phyloP scores from a whole-genome alignment of 2,888 invertebrate genomes.

The Drosophila hawaiiensis region DNA sequence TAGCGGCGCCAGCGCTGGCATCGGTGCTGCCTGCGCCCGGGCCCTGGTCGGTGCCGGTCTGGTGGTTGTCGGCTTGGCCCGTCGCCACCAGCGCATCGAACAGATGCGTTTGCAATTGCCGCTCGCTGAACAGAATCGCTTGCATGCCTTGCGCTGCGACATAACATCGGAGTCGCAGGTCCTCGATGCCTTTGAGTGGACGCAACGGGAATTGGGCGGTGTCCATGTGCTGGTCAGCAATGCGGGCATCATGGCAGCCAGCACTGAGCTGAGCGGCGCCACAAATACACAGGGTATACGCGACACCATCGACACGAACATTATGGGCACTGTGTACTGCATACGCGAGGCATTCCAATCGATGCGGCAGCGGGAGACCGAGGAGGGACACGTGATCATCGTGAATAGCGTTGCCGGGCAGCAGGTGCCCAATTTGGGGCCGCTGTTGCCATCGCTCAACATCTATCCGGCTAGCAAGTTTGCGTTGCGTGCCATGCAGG shows the following conservation, averaged over 20 bases:
- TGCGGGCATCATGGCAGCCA: constrained; percentile 86
- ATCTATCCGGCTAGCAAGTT: constrained; percentile 85
- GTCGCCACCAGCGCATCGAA: constrained; percentile 85
- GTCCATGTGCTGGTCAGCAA: constrained; percentile 88
- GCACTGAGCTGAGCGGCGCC: constrained; percentile 68
- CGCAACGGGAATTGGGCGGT: constrained; percentile 86
- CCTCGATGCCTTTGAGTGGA: constrained; percentile 86
- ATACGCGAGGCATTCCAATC: constrained; percentile 86
- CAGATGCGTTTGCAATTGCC: constrained; percentile 68
- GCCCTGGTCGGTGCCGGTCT: constrained; percentile 86
- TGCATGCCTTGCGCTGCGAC: constrained; percentile 85
- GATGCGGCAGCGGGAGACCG: constrained; percentile 84
- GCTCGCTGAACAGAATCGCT: constrained; percentile 50
- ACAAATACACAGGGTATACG: constrained; percentile 76
- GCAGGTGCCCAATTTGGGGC: constrained; percentile 82
- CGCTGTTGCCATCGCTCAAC: constrained; percentile 82
- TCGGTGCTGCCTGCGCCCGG: constrained; percentile 86
- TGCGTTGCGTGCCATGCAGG: constrained; percentile 85
- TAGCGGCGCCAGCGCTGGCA: constrained; percentile 88
- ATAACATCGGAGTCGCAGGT: constrained; percentile 87
- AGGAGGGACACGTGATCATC: constrained; percentile 86
- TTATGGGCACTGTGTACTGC: constrained; percentile 86
- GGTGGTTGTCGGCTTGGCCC: constrained; percentile 87
- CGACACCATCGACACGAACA: constrained; percentile 86
- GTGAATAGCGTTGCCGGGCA: constrained; percentile 85